Evolutionary conservation across 2,113 vertebrate genomes (phyloP).

Genomic region (Mobula birostris): DNA sequence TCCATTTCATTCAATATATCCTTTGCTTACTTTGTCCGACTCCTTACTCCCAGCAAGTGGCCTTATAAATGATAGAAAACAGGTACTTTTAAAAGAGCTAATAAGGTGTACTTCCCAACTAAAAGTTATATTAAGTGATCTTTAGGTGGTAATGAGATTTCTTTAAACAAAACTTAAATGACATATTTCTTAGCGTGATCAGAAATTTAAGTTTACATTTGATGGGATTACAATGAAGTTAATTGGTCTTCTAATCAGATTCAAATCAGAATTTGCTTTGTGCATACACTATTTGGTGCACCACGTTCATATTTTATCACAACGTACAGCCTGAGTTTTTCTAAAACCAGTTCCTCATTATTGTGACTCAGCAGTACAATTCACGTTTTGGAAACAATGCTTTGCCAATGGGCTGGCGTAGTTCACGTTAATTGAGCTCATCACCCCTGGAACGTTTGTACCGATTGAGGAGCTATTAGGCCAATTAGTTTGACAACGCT

Average conservation of each 20-base stretch:
- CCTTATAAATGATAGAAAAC: not conserved
- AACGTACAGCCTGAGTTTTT: too few relatives aligned
- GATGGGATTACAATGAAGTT: not conserved
- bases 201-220: not conserved
- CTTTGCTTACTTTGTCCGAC: not conserved
- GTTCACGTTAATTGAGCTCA: not conserved
- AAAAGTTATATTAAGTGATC: not conserved
- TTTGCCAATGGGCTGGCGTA: not conserved
- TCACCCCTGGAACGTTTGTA: not conserved
- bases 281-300: not conserved
- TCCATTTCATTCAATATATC: not conserved
- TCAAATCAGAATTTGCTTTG: not conserved
- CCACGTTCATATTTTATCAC: not conserved
- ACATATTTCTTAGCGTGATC: not conserved
- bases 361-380: not conserved
- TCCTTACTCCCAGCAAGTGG: not conserved
- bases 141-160: not conserved
- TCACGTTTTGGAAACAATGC: not conserved
- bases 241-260: not conserved
- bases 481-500: not conserved
- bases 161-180: too few relatives aligned
- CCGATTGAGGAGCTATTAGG: not conserved
- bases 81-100: not conserved
- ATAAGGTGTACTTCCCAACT: not conserved
- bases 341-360: not conserved